Base-by-base conservation (phyloP, 2,113 vertebrate genomes). In the Rhynchopsitta pachyrhyncha region DNA sequence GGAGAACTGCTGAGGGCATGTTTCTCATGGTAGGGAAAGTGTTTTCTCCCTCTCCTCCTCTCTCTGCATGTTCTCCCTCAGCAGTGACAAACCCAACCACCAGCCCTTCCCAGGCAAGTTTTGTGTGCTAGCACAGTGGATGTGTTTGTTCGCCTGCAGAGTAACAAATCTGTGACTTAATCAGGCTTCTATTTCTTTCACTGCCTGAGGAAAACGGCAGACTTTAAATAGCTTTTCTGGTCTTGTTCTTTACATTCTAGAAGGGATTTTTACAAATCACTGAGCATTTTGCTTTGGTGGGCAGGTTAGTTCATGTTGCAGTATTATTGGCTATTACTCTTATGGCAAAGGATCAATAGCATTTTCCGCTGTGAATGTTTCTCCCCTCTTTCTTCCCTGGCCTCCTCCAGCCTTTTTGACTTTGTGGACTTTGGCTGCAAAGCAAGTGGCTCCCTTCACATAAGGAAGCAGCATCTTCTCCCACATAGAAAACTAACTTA, bases 211-310 rank as follows among this genome's bases (percentile, higher is more conserved):
- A 98, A 95, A 88, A 50, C 44, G 52, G 63, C 74, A 95, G 88
- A 92, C 39, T 62, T 84, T 62, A 63, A 82, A 89, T 1, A 85
- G 84, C 44, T 70, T 94, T 95, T 81, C 91, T 90, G 73, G 79
- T 64, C 80, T 94, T 92, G 66, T 47, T 86, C 95, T 93, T 89
- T 78, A 64, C 80, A 46, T 96, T 94, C 92, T 89, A 78, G 92
- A 94, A 86, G 53, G 76, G 69, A 83, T 94, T 96, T 95, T 94
- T 84, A 94, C 82, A 94, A 93, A 81, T 92, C 50, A 31, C 73
- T 84, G 73, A 88, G 76, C 9, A 28, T 78, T 96, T 77, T 81
- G 57, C 86, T 87, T 84, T 89, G 67, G 69, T 85, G 92, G 93
- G 90, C 92, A 94, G 69, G 95, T 88, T 86, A 20, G 80, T 75